These are phyloP conservation scores for Ophion ventricosus DNA, from an alignment of 2,888 invertebrate genomes.

Conservation along the genomic window DNA sequence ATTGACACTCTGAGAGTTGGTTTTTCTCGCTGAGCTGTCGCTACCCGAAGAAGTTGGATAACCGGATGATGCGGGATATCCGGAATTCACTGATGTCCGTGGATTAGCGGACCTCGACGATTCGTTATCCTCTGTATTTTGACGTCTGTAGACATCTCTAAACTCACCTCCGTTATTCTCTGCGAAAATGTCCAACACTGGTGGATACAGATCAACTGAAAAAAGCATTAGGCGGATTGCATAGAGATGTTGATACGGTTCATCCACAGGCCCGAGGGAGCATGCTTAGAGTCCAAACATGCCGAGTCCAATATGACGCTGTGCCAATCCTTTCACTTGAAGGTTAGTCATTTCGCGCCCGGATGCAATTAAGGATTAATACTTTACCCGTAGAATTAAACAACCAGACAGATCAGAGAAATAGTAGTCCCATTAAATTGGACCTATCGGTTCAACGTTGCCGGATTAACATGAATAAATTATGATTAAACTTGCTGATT, in stretches of 20 bases:
- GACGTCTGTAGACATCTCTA: constrained; percentile 71
- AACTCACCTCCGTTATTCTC: constrained; percentile 74
- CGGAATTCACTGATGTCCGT: constrained; percentile 48
- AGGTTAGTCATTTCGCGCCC: constrained; percentile 6
- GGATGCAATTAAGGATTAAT: constrained; percentile 29
- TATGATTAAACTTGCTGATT: not conserved
- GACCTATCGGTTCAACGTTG: not conserved
- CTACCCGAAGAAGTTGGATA: constrained; percentile 54
- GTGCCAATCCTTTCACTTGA: constrained; percentile 19
- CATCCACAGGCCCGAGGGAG: constrained; percentile 39
- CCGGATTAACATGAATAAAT: not conserved
- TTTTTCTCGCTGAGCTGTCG: constrained; percentile 19
- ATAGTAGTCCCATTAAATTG: constrained; percentile 16
- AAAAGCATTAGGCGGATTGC: constrained; percentile 57
- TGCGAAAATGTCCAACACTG: constrained; percentile 78
- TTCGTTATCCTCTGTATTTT: constrained; percentile 59
- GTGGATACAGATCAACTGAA: constrained; percentile 63
- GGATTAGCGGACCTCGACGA: constrained; percentile 38
- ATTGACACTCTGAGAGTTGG: constrained; percentile 12
- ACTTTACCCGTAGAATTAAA: not conserved
- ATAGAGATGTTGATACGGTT: constrained; percentile 42
- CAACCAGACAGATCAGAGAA: not conserved
- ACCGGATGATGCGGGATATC: constrained; percentile 61
- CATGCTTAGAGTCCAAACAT: constrained; percentile 63
- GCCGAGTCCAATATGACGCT: constrained; percentile 65